Conservation (phyloP, 1,140 invertebrate species). For the Chironomus striatipennis region DNA sequence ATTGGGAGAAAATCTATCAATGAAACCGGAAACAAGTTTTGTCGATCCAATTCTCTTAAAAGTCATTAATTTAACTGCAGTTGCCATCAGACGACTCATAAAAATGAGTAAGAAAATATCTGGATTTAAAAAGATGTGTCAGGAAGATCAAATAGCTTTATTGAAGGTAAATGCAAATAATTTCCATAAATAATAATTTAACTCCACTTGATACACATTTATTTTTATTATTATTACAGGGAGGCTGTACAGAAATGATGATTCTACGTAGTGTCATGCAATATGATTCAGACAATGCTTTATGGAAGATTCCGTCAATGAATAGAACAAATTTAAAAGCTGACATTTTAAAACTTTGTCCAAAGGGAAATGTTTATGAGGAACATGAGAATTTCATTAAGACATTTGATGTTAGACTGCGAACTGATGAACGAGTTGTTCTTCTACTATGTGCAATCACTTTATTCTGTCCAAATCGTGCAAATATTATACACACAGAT, state of each 20-base stretch:
- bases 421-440: conserved; percentile 78
- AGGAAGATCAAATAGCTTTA: conserved; percentile 82
- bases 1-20: conserved; percentile 25
- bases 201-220: background rate
- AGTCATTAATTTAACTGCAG: conserved; percentile 82
- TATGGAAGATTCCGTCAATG: conserved; percentile 76
- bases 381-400: conserved; percentile 73
- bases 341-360: conserved; percentile 71
- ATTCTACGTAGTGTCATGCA: conserved; percentile 78
- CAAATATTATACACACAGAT: conserved; percentile 70
- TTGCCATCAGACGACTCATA: conserved; percentile 80
- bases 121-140: conserved; percentile 81
- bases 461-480: conserved; percentile 74
- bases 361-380: conserved; percentile 75
- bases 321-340: conserved; percentile 66
- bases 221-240: conserved; percentile 26
- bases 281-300: conserved; percentile 74
- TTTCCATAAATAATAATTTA: background rate
- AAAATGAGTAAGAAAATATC: conserved; percentile 87
- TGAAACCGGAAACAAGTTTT: conserved; percentile 47
- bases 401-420: conserved; percentile 70
- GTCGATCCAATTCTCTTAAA: conserved; percentile 67
- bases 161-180: conserved; percentile 49
- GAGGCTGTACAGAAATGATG: conserved; percentile 84
- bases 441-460: conserved; percentile 83